phyloP scores from a whole-genome alignment of 2,888 invertebrate genomes.

The Scotopteryx bipunctaria region DNA sequence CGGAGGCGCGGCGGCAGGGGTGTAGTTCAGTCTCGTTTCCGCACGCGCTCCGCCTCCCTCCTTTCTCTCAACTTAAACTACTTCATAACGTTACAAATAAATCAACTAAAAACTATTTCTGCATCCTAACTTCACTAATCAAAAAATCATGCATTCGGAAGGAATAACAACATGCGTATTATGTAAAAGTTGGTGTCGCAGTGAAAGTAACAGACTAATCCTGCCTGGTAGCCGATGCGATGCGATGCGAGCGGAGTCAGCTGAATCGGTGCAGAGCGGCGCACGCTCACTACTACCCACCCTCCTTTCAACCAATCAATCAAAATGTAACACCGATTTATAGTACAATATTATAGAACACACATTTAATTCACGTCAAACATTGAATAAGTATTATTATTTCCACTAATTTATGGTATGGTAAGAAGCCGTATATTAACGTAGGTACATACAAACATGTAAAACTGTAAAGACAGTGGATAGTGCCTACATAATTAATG shows the following conservation, averaged over 20 bases:
- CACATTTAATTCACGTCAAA: slow-evolving; percentile 37
- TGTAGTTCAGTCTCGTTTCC: slow-evolving; percentile 80
- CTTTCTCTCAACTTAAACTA: slow-evolving; percentile 74
- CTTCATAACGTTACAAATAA: slow-evolving; percentile 80
- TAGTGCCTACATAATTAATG: slow-evolving; percentile 40
- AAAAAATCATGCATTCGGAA: slow-evolving; percentile 72
- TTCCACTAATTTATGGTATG: slow-evolving; percentile 37
- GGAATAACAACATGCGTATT: slow-evolving; percentile 74
- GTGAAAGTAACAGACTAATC: slow-evolving; percentile 58
- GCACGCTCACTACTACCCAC: slow-evolving; percentile 15
- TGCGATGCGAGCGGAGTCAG: slow-evolving; percentile 19
- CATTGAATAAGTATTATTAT: slow-evolving; percentile 35
- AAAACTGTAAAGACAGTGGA: slow-evolving; percentile 37
- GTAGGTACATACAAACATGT: slow-evolving; percentile 38
- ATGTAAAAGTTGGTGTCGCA: slow-evolving; percentile 66
- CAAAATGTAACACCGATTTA: slow-evolving; percentile 31
- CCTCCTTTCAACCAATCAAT: slow-evolving; percentile 19
- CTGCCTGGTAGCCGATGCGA: slow-evolving; percentile 19
- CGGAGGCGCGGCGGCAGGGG: slow-evolving; percentile 66
- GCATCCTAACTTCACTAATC: slow-evolving; percentile 72
- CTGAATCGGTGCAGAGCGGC: slow-evolving; percentile 22
- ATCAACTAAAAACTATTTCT: slow-evolving; percentile 80
- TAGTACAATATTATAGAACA: slow-evolving; percentile 27
- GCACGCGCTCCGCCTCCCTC: slow-evolving; percentile 67
- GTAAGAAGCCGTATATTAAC: slow-evolving; percentile 37